Evolutionary conservation across 1,140 invertebrate species (phyloP).

Genomic region (Drosophila equinoxialis): DNA sequence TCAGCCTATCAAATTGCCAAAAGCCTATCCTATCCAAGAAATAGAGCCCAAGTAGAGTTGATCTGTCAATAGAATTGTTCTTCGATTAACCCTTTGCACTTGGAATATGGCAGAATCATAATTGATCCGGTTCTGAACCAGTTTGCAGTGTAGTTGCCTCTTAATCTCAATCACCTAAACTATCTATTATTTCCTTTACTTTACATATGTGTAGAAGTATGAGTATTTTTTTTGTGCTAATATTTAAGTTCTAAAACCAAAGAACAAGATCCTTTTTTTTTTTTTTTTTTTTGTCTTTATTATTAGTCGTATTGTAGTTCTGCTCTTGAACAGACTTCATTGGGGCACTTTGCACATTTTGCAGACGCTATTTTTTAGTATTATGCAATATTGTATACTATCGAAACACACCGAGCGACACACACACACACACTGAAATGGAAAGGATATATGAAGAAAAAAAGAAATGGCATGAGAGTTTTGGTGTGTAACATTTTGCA

Average conservation of each 20-base stretch:
- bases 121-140: neutral
- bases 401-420: neutral
- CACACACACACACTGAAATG: neutral
- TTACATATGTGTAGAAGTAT: constrained; percentile 26
- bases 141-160: constrained; percentile 2
- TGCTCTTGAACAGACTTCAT: neutral
- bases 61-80: no score
- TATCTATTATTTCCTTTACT: constrained; percentile 4
- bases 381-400: constrained; percentile 36
- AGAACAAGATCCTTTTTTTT: constrained; percentile 69
- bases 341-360: constrained; percentile 25
- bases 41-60: no score
- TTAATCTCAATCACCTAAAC: constrained; percentile 3
- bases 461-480: neutral
- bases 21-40: neutral
- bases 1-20: neutral
- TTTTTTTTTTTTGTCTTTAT: constrained; percentile 32
- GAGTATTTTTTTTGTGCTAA: constrained; percentile 60
- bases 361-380: constrained; percentile 41
- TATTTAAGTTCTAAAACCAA: constrained; percentile 77
- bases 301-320: constrained; percentile 15
- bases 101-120: neutral
- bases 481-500: constrained; percentile 2
- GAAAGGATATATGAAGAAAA: neutral
- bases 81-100: no score